Evolutionary conservation across 2,797 vertebrate genomes (phyloP).

Genomic region (Hoplostethus atlanticus): DNA sequence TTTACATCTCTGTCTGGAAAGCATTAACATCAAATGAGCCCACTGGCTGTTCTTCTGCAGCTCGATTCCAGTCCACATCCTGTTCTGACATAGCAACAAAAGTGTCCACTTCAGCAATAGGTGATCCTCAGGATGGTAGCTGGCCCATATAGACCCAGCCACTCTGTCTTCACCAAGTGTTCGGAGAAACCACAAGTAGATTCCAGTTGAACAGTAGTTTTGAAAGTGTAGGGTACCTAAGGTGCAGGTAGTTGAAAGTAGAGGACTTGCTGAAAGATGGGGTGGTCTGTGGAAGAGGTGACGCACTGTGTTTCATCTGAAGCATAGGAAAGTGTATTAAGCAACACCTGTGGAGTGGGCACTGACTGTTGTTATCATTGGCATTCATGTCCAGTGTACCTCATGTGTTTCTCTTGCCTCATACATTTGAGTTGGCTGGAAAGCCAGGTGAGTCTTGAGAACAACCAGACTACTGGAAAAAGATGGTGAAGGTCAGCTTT

Average conservation of each 20-base stretch:
- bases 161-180: slow-evolving; percentile 45
- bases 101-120: slow-evolving; percentile 67
- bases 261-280: slow-evolving; percentile 30
- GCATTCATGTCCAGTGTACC: slow-evolving; percentile 44
- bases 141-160: slow-evolving; percentile 29
- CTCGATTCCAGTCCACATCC: slow-evolving; percentile 67
- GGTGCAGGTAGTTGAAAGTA: slow-evolving; percentile 22
- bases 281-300: slow-evolving; percentile 46
- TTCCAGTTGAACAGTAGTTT: slow-evolving; percentile 47
- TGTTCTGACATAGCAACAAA: slow-evolving; percentile 58
- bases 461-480: slow-evolving; percentile 49
- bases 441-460: slow-evolving; percentile 68
- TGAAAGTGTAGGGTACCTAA: slow-evolving; percentile 33
- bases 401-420: slow-evolving; percentile 59
- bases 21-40: slow-evolving; percentile 58
- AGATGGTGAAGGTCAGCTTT: slow-evolving; percentile 52
- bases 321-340: slow-evolving; percentile 37
- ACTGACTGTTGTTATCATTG: slow-evolving; percentile 53
- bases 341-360: slow-evolving; percentile 44
- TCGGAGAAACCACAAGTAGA: slow-evolving; percentile 54
- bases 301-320: slow-evolving; percentile 32
- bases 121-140: slow-evolving; percentile 61
- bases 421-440: slow-evolving; percentile 59
- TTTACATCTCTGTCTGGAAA: slow-evolving; percentile 62
- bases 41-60: slow-evolving; percentile 53